A percentile compares a stretch with the other conserved stretches of the same genome.
These are phyloP conservation scores for Archivesica marissinica DNA, from an alignment of 1,140 invertebrate genomes.

Conservation along the genomic window DNA sequence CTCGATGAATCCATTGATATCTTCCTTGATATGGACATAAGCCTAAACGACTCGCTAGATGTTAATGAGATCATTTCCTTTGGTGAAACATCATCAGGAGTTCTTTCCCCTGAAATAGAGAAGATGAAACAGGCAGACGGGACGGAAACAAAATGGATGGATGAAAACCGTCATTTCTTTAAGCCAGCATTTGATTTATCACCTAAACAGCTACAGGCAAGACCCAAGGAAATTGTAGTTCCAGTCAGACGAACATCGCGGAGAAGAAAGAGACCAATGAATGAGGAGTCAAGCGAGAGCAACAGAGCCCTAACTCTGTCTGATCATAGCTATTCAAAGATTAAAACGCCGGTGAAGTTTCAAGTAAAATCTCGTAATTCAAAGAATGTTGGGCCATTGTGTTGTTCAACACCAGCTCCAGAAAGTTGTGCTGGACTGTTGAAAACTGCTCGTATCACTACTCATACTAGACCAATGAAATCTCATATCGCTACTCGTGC, in stretches of 20 bases:
- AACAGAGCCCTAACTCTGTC: not conserved
- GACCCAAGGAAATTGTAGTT: not conserved
- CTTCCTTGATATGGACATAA: constrained; percentile 14
- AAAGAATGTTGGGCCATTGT: not conserved
- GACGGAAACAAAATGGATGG: not conserved
- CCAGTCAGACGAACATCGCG: not conserved
- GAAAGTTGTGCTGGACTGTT: too few relatives aligned
- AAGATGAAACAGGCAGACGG: not conserved
- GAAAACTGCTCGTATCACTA: not conserved
- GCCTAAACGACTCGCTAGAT: constrained; percentile 29
- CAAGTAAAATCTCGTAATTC: not conserved
- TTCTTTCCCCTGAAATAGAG: not conserved
- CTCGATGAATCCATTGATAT: constrained; percentile 38
- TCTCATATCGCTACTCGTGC: too few relatives aligned
- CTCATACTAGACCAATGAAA: not conserved
- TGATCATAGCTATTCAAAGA: constrained; percentile 16
- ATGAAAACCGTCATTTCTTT: not conserved
- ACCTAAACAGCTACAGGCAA: not conserved
- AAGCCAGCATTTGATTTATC: not conserved
- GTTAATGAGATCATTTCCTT: constrained; percentile 33
- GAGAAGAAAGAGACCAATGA: not conserved
- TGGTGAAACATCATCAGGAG: not conserved
- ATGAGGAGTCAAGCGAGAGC: not conserved
- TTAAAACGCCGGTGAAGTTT: not conserved
- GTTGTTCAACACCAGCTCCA: not conserved